phyloP scores from a whole-genome alignment of 1,140 invertebrate genomes.

The Meteorus sp. region DNA sequence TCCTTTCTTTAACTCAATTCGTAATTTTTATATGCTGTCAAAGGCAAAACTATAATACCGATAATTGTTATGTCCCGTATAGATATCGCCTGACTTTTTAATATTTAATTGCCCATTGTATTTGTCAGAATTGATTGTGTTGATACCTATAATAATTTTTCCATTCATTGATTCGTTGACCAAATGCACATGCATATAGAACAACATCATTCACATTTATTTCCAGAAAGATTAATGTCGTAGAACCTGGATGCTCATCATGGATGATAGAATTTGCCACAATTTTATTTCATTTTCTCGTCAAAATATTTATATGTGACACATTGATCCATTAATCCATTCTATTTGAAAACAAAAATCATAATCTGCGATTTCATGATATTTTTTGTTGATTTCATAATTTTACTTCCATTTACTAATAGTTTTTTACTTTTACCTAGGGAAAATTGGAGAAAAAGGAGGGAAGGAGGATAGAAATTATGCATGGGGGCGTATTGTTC shows the following conservation, averaged over 20 bases:
- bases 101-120: constrained; percentile 18
- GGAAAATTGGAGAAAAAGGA: constrained; percentile 41
- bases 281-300: not conserved
- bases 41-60: not conserved
- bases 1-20: constrained; percentile 45
- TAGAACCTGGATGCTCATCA: constrained; percentile 23
- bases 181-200: constrained; percentile 34
- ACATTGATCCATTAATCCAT: not conserved
- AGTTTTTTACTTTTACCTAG: constrained; percentile 58
- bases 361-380: constrained; percentile 23
- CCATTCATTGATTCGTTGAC: not conserved
- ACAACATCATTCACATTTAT: constrained; percentile 27
- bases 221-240: constrained; percentile 34
- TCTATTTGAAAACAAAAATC: constrained; percentile 2
- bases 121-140: not conserved
- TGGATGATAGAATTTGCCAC: constrained; percentile 23
- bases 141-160: not conserved
- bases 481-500: constrained; percentile 54
- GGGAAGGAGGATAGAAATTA: constrained; percentile 53
- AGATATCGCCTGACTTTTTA: constrained; percentile 16
- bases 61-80: not conserved
- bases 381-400: constrained; percentile 47
- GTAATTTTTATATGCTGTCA: constrained; percentile 1
- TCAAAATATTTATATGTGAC: not conserved
- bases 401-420: constrained; percentile 58